Evolutionary conservation across 1,140 invertebrate genomes (phyloP).

Genomic region (Scylla paramamosain): DNA sequence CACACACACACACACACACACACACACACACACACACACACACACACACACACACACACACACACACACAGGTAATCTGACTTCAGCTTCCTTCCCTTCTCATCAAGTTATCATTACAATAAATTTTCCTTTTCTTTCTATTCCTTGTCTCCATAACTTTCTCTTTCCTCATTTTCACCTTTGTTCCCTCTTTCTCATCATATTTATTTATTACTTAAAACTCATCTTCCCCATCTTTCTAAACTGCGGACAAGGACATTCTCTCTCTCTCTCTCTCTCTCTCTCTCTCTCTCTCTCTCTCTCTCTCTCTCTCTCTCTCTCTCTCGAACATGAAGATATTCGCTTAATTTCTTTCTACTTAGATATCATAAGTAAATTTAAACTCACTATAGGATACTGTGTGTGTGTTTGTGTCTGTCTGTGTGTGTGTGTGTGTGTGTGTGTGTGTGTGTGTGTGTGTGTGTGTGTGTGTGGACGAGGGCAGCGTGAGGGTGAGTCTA

Average conservation of each 20-base stretch:
- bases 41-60: slow-evolving; percentile 26
- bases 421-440: slow-evolving; percentile 29
- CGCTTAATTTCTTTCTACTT: too few relatives aligned
- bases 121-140: background rate
- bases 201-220: slow-evolving; percentile 5
- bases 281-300: slow-evolving; percentile 20
- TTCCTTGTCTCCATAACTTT: background rate
- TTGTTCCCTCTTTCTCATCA: background rate
- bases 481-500: too few relatives aligned
- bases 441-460: slow-evolving; percentile 9
- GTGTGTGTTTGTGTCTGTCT: slow-evolving; percentile 16
- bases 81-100: background rate
- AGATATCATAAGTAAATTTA: background rate
- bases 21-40: slow-evolving; percentile 21
- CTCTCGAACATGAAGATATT: background rate
- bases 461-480: slow-evolving; percentile 16
- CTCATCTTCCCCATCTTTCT: background rate
- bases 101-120: background rate
- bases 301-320: slow-evolving; percentile 35
- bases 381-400: too few relatives aligned
- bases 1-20: background rate
- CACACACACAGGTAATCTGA: background rate
- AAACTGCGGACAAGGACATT: background rate
- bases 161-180: background rate
- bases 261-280: background rate